phyloP scores from a whole-genome alignment of 1,140 invertebrate genomes.

The Dryas iulia region DNA sequence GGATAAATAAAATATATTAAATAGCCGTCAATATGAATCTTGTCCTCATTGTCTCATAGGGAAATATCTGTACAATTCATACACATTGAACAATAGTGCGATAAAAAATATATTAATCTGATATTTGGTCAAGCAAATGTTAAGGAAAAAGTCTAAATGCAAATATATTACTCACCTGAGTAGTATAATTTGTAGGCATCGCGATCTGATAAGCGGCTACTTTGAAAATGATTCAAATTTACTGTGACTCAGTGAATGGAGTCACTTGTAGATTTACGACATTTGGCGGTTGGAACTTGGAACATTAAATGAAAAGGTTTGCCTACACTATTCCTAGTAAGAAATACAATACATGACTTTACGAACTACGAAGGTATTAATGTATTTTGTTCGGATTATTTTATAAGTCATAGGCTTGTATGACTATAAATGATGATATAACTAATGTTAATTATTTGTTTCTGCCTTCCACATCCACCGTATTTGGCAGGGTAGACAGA shows the following conservation, averaged over 20 bases:
- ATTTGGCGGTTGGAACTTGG: background rate
- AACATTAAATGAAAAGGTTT: background rate
- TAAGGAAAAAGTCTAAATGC: background rate
- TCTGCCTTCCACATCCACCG: no score
- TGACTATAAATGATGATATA: no score
- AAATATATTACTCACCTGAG: background rate
- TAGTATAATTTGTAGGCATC: background rate
- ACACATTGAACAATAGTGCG: no score
- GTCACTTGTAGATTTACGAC: background rate
- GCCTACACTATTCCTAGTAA: background rate
- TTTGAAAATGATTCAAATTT: slow-evolving; percentile 1
- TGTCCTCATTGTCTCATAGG: no score
- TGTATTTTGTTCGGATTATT: no score
- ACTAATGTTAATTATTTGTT: no score
- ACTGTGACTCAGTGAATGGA: background rate
- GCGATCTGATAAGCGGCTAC: background rate
- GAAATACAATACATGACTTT: background rate
- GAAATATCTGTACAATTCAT: no score
- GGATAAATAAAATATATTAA: no score
- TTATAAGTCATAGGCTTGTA: no score
- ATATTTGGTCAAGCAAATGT: background rate
- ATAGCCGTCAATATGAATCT: no score
- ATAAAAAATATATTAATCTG: background rate
- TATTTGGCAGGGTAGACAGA: no score
- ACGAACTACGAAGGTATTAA: background rate